Evolutionary conservation across 2,113 vertebrate species (phyloP).

Genomic region (Acanthochromis polyacanthus): DNA sequence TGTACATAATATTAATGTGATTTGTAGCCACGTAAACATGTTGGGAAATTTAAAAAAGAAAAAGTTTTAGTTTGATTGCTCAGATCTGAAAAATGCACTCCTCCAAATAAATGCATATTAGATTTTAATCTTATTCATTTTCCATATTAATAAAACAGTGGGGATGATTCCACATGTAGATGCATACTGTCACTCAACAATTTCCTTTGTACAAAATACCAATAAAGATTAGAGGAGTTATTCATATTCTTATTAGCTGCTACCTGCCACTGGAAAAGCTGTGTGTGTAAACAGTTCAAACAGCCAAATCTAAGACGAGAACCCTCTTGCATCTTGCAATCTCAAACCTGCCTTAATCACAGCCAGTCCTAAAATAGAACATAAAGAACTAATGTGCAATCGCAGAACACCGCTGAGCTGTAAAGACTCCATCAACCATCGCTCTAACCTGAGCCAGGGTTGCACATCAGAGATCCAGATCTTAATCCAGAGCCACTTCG

Average conservation of each 20-base stretch:
- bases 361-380: not conserved
- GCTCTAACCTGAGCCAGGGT: not conserved
- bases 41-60: not conserved
- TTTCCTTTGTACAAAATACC: too few species aligned
- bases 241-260: too few species aligned
- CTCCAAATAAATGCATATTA: not conserved
- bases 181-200: too few species aligned
- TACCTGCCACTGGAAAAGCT: too few species aligned
- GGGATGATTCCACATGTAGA: too few species aligned
- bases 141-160: not conserved
- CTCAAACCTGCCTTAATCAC: not conserved
- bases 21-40: not conserved
- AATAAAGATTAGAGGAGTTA: too few species aligned
- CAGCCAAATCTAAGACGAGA: not conserved
- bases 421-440: not conserved
- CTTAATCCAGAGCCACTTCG: slow-evolving; percentile 34
- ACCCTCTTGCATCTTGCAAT: not conserved
- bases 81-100: not conserved
- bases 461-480: not conserved
- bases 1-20: not conserved
- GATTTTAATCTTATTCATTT: not conserved
- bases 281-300: too few species aligned
- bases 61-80: not conserved
- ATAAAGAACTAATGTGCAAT: not conserved
- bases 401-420: not conserved